A percentile compares a stretch with the other conserved stretches of the same genome.
Evolutionary conservation across 2,113 vertebrate species (phyloP).

Genomic region (Crypturellus undulatus): DNA sequence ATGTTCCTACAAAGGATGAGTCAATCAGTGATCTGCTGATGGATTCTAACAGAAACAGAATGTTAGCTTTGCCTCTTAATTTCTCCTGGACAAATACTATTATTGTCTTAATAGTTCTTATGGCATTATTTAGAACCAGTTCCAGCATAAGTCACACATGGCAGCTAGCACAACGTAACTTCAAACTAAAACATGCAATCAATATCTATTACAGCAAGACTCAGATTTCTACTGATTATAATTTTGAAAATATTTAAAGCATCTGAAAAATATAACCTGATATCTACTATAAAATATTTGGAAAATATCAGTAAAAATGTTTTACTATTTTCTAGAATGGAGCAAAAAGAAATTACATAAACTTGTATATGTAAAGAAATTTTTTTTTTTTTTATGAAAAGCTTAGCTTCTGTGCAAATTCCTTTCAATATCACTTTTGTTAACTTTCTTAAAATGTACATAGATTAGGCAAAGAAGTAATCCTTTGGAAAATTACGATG

Average conservation of each 20-base stretch:
- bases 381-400: rapidly evolving
- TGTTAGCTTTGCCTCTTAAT: neutral
- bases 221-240: neutral
- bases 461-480: neutral
- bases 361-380: rapidly evolving
- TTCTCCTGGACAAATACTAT: neutral
- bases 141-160: neutral
- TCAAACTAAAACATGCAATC: neutral
- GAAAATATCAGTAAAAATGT: neutral
- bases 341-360: neutral
- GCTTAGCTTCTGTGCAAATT: rapidly evolving
- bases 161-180: neutral
- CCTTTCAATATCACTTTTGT: neutral
- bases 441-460: neutral
- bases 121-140: neutral
- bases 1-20: too few relatives aligned
- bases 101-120: neutral
- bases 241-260: neutral
- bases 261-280: neutral
- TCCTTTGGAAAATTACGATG: neutral
- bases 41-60: neutral
- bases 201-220: neutral
- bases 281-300: neutral
- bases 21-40: neutral
- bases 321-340: neutral